phyloP scores from a whole-genome alignment of 2,888 invertebrate species.

The Drosophila paramelanica region DNA sequence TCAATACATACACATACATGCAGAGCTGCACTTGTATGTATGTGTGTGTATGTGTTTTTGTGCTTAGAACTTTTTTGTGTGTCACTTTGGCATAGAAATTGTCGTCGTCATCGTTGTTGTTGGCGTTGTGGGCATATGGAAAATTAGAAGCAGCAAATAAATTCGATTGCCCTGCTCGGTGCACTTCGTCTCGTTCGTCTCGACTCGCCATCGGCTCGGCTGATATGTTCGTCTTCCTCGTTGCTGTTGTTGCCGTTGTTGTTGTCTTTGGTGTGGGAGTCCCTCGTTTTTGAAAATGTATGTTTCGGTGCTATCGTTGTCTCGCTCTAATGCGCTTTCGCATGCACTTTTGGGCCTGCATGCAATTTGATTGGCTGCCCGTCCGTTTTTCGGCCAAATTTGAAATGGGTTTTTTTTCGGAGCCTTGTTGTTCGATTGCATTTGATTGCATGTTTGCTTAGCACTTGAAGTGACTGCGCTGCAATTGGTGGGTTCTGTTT shows the following conservation, averaged over 20 bases:
- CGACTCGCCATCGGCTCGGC: constrained; percentile 47
- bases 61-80: constrained; percentile 68
- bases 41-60: constrained; percentile 33
- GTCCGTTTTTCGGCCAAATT: constrained; percentile 75
- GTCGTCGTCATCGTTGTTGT: constrained; percentile 68
- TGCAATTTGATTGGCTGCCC: constrained; percentile 78
- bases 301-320: constrained; percentile 75
- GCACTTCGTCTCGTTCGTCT: constrained; percentile 42
- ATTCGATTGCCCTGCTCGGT: constrained; percentile 78
- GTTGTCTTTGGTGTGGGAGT: constrained; percentile 66
- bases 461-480: constrained; percentile 54
- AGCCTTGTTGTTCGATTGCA: constrained; percentile 68
- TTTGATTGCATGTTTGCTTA: constrained; percentile 78
- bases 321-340: constrained; percentile 79
- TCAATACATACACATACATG: constrained; percentile 48
- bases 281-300: constrained; percentile 51
- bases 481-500: constrained; percentile 64
- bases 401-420: constrained; percentile 42
- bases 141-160: constrained; percentile 77
- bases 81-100: constrained; percentile 79
- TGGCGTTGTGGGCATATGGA: constrained; percentile 40
- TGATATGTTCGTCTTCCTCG: constrained; percentile 36
- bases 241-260: constrained; percentile 32
- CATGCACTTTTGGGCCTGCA: constrained; percentile 76
- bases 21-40: constrained; percentile 8